Conservation (phyloP, 1,140 invertebrate species). For the Pentalonia nigronervosa region DNA sequence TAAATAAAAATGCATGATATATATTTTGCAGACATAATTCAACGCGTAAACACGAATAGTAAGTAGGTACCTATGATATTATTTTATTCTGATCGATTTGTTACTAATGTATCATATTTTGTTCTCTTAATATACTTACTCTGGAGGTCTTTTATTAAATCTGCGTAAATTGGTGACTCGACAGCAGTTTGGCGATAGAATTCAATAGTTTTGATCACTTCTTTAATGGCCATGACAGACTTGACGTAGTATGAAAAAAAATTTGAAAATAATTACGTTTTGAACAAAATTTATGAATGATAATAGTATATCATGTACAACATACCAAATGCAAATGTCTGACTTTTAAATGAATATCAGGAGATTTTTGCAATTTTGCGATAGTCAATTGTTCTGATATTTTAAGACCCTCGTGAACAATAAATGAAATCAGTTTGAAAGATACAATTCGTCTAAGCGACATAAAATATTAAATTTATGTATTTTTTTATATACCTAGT, state of each 20-base stretch:
- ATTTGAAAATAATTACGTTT: background rate
- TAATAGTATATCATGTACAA: background rate
- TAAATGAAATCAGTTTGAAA: constrained; percentile 45
- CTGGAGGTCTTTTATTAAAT: constrained; percentile 8
- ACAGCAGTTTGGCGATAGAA: background rate
- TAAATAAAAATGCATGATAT: background rate
- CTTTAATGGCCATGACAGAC: constrained; percentile 43
- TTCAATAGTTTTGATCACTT: constrained; percentile 28
- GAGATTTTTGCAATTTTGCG: constrained; percentile 44
- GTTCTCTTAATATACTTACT: background rate
- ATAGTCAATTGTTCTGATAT: constrained; percentile 26
- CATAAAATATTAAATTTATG: background rate
- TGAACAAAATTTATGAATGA: background rate
- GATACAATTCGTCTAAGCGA: constrained; percentile 16
- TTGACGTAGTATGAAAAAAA: background rate
- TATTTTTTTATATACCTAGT: background rate
- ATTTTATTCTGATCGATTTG: background rate
- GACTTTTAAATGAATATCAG: constrained; percentile 40
- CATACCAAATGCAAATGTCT: constrained; percentile 49
- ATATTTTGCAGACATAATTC: background rate
- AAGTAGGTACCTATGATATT: too few relatives aligned
- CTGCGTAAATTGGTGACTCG: background rate
- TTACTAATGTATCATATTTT: background rate
- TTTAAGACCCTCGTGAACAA: constrained; percentile 39
- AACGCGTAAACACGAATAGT: background rate